These are phyloP conservation scores for Galaxea fascicularis DNA, from an alignment of 92 coral and sea anemone genomes.

Conservation along the genomic window DNA sequence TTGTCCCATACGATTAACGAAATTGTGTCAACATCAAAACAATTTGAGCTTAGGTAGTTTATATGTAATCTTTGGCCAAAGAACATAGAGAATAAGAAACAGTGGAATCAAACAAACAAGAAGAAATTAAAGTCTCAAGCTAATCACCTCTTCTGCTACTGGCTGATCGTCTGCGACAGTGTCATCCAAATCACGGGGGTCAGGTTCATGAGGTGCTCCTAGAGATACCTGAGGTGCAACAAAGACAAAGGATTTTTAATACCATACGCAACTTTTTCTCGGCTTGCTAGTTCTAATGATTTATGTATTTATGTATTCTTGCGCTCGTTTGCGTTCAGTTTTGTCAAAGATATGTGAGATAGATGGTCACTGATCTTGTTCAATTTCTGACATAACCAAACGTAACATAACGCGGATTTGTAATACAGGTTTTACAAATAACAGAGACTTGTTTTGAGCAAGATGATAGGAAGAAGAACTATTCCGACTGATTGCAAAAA, in stretches of 20 bases:
- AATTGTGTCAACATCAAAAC: not conserved
- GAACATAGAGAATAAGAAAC: not conserved
- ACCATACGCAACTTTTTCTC: not conserved
- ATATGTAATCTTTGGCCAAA: slow-evolving; percentile 5
- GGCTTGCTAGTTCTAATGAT: not conserved
- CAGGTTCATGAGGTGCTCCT: not conserved
- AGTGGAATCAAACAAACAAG: not conserved
- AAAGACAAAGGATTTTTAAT: slow-evolving; percentile 3
- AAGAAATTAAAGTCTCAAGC: not conserved
- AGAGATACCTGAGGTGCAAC: not conserved
- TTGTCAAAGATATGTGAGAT: no score
- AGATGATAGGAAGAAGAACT: not conserved
- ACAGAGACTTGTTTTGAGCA: not conserved
- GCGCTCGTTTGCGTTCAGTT: no score
- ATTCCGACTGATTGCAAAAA: not conserved
- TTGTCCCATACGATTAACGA: no score
- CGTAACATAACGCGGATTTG: no score
- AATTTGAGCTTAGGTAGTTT: not conserved
- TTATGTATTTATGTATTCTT: not conserved
- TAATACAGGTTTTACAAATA: not conserved
- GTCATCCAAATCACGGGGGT: not conserved
- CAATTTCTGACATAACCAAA: not conserved
- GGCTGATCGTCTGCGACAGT: not conserved
- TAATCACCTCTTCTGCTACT: slow-evolving; percentile 1
- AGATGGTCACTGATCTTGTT: not conserved